Evolutionary conservation across 1,140 invertebrate species (phyloP), one percentile per base, ranked within the genome.

Genomic region (Octopus sinensis): DNA sequence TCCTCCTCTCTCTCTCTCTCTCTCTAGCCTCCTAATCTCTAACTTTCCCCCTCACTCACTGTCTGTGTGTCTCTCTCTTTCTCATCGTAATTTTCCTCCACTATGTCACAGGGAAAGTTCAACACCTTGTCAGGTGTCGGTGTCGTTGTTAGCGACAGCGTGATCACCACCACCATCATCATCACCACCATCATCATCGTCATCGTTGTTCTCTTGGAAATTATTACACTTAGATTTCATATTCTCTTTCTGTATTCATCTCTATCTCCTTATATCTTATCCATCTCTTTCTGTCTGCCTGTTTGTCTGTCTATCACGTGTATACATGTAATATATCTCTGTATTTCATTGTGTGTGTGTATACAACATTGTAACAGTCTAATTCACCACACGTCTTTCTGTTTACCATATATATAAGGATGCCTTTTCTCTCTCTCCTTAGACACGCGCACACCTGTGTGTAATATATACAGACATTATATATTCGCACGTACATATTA

Each of bases 101-200:
- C 54, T 6, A 30, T 30, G 5, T 54, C 51, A 43, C 30, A 43
- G 30, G 30, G 30, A 43, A 43, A 43, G 30, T 43, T 43, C 30
- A 43, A 43, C 30, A 3, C 30, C 30, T 43, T 43, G 30, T 43
- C 30, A 23, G 23, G 23, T 23, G 23, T 23, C 23, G 23, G 23
- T 23, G 23, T 23, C 23, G 23, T 23, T 23, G 30, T 43, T 3
- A 43, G 30, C 30, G 30, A 43, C 30, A 43, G 30, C 53, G 52
- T 80, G n/a, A 68, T 56, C 79, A 13, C 62, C 71, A 76, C 51
- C 79, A 80, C 52, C 56, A 75, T 51, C 71, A 75, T 75, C 79
- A 80, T 75, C 56, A 75, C 76, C 71, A 75, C 30, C 71, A 75
- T 80, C 71, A 68, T 79, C 71, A 0, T 71, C 79, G 68, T 80